Evolutionary conservation across 1,140 invertebrate species (phyloP).

Genomic region (Pissodes strobi): DNA sequence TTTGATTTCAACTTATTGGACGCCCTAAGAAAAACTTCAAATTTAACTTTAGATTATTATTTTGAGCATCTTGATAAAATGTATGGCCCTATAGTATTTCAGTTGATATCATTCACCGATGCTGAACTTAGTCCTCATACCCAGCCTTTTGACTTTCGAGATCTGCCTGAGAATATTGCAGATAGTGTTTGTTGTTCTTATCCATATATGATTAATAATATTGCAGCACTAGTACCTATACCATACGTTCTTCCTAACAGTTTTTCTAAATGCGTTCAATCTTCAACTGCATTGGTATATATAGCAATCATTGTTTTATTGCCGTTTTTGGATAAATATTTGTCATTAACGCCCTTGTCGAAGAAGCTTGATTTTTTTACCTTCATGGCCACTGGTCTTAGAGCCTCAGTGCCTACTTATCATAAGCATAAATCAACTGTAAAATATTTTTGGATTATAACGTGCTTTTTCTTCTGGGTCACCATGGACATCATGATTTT

Average conservation of each 20-base stretch:
- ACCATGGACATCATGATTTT: neutral
- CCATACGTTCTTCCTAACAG: neutral
- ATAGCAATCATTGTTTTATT: too few species aligned
- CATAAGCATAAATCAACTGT: neutral
- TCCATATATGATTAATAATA: slow-evolving; percentile 15
- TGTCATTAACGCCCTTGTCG: too few species aligned
- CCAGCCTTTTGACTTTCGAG: neutral
- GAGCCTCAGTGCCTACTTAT: too few species aligned
- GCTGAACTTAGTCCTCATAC: slow-evolving; percentile 3
- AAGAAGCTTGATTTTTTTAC: too few species aligned
- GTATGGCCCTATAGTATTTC: neutral
- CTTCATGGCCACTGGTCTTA: too few species aligned
- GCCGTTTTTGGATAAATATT: too few species aligned
- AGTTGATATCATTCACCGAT: neutral
- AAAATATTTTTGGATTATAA: neutral
- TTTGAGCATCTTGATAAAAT: neutral
- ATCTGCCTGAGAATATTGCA: neutral
- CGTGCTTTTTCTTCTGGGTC: neutral
- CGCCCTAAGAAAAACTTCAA: neutral
- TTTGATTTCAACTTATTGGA: slow-evolving; percentile 8
- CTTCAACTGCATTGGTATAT: neutral
- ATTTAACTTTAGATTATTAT: neutral
- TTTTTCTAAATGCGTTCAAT: neutral
- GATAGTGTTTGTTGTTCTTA: neutral
- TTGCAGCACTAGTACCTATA: slow-evolving; percentile 4